These are phyloP conservation scores for Augochlora pura DNA, from an alignment of 1,140 invertebrate species.

Conservation along the genomic window DNA sequence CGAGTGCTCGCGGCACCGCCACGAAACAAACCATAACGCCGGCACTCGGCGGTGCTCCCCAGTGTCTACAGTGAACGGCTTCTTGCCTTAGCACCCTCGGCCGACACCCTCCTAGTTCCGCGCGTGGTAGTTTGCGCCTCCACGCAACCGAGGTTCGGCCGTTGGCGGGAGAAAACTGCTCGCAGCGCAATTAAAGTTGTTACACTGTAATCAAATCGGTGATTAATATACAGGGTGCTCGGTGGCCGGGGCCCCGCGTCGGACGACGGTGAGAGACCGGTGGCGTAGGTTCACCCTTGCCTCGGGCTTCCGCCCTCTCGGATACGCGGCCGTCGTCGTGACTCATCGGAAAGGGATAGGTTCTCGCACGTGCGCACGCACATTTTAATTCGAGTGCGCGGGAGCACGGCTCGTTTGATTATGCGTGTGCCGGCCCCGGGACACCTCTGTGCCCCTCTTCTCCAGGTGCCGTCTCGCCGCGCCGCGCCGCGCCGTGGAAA, in stretches of 20 bases:
- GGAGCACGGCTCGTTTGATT: slow-evolving; percentile 7
- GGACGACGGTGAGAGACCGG: slow-evolving; percentile 1
- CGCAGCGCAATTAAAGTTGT: slow-evolving; percentile 21
- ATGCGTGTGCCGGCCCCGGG: not conserved
- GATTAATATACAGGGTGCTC: slow-evolving; percentile 10
- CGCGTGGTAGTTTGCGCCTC: not conserved
- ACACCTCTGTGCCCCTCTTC: not conserved
- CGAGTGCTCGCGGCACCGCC: too few species aligned
- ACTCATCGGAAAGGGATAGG: slow-evolving; percentile 27
- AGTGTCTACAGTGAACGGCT: not conserved
- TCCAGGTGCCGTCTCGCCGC: too few species aligned
- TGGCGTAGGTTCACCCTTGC: not conserved
- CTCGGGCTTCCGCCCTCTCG: not conserved
- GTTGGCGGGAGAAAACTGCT: not conserved
- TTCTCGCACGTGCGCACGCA: slow-evolving; percentile 26
- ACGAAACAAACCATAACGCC: too few species aligned
- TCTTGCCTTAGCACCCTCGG: not conserved
- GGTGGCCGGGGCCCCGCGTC: not conserved
- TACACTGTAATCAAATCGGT: slow-evolving; percentile 26
- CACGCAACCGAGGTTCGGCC: not conserved
- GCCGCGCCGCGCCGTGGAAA: not conserved
- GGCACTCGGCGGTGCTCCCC: too few species aligned
- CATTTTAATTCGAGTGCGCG: slow-evolving; percentile 31
- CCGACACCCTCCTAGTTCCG: not conserved
- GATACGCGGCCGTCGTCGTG: not conserved